These are phyloP conservation scores for Apodemus agrarius DNA, from an alignment of 2,797 vertebrate genomes.

Conservation along the genomic window DNA sequence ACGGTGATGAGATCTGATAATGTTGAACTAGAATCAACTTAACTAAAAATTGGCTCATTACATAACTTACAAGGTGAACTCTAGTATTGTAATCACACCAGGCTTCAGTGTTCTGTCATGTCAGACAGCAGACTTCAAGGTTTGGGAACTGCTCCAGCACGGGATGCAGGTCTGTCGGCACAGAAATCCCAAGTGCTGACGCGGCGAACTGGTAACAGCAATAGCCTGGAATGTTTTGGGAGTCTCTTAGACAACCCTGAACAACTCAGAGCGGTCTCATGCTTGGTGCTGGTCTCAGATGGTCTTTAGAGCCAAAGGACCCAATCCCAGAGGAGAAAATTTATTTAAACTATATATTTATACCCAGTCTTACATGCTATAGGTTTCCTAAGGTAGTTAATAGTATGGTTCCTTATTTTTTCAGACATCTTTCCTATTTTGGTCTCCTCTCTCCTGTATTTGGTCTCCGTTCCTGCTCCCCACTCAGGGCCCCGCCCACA, in stretches of 20 bases:
- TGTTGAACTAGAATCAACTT: background rate
- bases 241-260: background rate
- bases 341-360: background rate
- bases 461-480: background rate
- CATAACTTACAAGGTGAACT: background rate
- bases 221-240: background rate
- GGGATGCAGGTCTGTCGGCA: background rate
- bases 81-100: background rate
- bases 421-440: background rate
- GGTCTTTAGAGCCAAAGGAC: too few species aligned
- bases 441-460: background rate
- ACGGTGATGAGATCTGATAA: background rate
- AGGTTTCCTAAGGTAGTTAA: background rate
- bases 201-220: background rate
- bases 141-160: background rate
- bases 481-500: background rate
- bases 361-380: background rate
- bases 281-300: background rate
- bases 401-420: background rate
- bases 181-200: background rate
- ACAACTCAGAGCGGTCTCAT: too few species aligned
- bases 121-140: too few species aligned
- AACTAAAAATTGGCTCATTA: background rate
- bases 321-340: background rate
- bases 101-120: background rate